Conservation (phyloP, 2,797 vertebrate genomes). For the Heteromormyrus szaboi region DNA sequence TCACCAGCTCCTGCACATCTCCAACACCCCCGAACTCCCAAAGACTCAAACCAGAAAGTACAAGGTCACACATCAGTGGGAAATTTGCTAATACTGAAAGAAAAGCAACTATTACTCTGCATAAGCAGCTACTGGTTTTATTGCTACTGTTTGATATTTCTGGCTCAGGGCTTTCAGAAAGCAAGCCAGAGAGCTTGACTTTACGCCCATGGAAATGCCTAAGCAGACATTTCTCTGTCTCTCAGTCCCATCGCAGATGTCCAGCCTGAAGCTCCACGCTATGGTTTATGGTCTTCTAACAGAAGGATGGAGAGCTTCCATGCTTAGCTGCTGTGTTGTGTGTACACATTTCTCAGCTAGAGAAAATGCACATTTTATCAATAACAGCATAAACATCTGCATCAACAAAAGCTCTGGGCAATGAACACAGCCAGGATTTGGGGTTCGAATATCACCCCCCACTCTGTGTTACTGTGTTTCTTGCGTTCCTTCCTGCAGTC, state of each 20-base stretch:
- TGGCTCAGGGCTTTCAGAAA: not conserved
- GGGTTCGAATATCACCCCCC: not conserved
- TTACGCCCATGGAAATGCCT: not conserved
- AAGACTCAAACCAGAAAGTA: not conserved
- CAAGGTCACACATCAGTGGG: not conserved
- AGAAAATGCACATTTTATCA: not conserved
- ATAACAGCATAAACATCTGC: conserved; percentile 6
- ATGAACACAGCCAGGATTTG: not conserved
- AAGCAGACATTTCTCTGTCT: not conserved
- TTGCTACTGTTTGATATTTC: not conserved
- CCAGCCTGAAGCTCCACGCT: not conserved
- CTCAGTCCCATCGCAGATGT: not conserved
- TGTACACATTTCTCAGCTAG: conserved; percentile 13
- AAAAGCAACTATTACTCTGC: not conserved
- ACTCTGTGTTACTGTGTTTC: not conserved
- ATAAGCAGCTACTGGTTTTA: not conserved
- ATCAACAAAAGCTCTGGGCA: not conserved
- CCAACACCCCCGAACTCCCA: not conserved
- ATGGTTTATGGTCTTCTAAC: not conserved
- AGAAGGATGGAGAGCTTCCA: not conserved
- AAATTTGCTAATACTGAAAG: not conserved
- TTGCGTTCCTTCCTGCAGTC: not conserved
- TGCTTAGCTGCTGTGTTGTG: conserved; percentile 8
- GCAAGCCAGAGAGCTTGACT: not conserved
- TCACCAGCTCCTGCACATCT: not conserved